phyloP scores from a whole-genome alignment of 2,113 vertebrate genomes.

The Anarhynchus alexandrinus region DNA sequence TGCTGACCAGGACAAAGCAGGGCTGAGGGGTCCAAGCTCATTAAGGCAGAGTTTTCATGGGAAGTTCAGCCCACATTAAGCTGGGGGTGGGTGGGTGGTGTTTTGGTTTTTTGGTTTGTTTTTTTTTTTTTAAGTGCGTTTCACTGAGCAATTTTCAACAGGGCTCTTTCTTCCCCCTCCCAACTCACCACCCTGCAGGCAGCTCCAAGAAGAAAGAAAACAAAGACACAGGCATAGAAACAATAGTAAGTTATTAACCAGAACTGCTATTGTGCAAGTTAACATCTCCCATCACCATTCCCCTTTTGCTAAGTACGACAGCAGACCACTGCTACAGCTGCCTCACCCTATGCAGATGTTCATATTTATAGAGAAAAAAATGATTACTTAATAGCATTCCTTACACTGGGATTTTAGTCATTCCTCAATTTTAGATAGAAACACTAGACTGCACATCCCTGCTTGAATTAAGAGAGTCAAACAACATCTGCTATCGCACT shows the following conservation, averaged over 20 bases:
- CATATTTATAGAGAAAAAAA: neutral
- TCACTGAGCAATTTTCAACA: neutral
- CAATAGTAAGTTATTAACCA: neutral
- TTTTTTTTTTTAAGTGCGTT: neutral
- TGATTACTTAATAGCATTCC: neutral
- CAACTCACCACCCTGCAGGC: neutral
- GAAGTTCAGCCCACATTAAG: neutral
- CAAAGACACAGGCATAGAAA: neutral
- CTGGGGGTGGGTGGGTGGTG: neutral
- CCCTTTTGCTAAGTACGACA: neutral
- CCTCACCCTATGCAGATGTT: slow-evolving; percentile 15
- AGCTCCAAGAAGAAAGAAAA: neutral
- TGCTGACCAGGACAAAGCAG: slow-evolving; percentile 36
- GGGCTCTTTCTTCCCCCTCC: neutral
- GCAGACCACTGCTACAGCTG: neutral
- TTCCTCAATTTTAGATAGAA: neutral
- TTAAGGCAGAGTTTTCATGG: slow-evolving; percentile 2
- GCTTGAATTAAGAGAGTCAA: neutral
- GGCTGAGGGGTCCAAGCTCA: neutral
- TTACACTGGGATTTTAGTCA: slow-evolving; percentile 19
- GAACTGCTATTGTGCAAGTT: neutral
- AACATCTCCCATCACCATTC: neutral
- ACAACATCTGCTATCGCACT: slow-evolving; percentile 32
- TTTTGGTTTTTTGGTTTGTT: neutral
- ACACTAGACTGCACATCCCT: neutral